Evolutionary conservation across 2,888 invertebrate species (phyloP), one percentile per base, ranked within the genome.

Genomic region (Cloeon dipterum): DNA sequence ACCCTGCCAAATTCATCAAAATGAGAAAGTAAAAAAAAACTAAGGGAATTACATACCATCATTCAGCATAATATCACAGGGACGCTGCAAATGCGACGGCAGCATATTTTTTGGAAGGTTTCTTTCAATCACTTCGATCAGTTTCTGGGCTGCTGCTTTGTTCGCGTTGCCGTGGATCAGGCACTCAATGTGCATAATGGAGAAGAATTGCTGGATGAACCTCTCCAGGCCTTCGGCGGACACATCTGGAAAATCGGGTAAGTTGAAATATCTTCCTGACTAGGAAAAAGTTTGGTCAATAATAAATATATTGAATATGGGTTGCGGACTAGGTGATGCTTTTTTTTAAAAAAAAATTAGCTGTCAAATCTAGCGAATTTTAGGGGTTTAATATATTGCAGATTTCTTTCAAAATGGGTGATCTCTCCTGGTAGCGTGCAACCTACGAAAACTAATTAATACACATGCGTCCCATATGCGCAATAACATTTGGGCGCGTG

Each of bases 151-250:
- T 52, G 58, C 59, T 42, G 71, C 59, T 43, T 72, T 66, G 13
- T 74, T 76, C 0, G 79, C 58, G 54, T 94, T 96, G 3, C 96
- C 96, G 53, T 82, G 83, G 48, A 93, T 68, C 26, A 96, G 63
- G 39, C 79, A 74, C 52, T 96, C 94, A 2, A 93, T 66, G 53
- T 88, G 88, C 47, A 91, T 64, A 42, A 76, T 75, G 2, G 76
- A 70, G 32, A 93, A 63, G 45, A 94, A 65, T 35, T 79, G 70
- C 1, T 74, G 68, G 4, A 83, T 74, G 55, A 85, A 93, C 19
- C 68, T 66, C 46, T 78, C 65, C 13, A 94, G 56, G 43, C 68
- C 67, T 32, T 83, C 79, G 20, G 75, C 59, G 0, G 83, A 86
- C 43, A 91, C 61, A 38, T 70, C 88, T 86, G 53, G 8, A 55